Percentiles rank a stretch among this genome's conserved stretches.
phyloP scores from a whole-genome alignment of 64 coral and sea anemone genomes.

The Montipora efflorescens region DNA sequence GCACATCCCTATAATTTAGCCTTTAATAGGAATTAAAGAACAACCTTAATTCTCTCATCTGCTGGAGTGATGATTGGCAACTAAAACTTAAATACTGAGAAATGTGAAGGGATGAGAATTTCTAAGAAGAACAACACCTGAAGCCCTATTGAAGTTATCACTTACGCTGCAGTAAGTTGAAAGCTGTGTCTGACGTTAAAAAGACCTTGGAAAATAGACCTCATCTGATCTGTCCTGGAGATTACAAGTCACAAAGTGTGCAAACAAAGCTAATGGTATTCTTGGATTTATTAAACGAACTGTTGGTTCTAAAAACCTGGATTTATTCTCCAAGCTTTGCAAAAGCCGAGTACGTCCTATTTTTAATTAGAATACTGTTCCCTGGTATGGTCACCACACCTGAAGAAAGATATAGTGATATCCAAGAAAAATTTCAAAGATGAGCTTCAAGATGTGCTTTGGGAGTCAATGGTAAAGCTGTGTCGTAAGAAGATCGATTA shows the following conservation, averaged over 20 bases:
- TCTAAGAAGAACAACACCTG: constrained; percentile 1
- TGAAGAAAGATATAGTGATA: background rate
- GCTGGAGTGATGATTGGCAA: constrained; percentile 23
- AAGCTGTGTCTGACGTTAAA: constrained; percentile 4
- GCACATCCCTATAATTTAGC: no score
- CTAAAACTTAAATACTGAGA: constrained; percentile 34
- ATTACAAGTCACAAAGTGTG: constrained; percentile 18
- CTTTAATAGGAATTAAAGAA: no score
- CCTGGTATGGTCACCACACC: background rate
- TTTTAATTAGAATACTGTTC: constrained; percentile 8
- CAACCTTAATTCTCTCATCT: no score
- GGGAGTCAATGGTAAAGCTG: background rate
- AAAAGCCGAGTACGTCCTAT: constrained; percentile 8
- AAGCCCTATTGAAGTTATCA: background rate
- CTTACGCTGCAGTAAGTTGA: background rate
- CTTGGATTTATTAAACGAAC: constrained; percentile 38
- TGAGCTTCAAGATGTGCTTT: background rate
- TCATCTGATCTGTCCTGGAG: constrained; percentile 40
- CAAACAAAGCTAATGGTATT: constrained; percentile 34
- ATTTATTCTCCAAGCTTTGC: background rate
- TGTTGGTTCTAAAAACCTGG: background rate
- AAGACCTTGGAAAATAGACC: constrained; percentile 31
- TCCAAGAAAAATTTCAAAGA: background rate
- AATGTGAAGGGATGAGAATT: constrained; percentile 49
- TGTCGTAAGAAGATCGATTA: constrained; percentile 2